Evolutionary conservation across 2,113 vertebrate species (phyloP), one percentile per base, ranked within the genome.

Genomic region (Istiophorus platypterus): DNA sequence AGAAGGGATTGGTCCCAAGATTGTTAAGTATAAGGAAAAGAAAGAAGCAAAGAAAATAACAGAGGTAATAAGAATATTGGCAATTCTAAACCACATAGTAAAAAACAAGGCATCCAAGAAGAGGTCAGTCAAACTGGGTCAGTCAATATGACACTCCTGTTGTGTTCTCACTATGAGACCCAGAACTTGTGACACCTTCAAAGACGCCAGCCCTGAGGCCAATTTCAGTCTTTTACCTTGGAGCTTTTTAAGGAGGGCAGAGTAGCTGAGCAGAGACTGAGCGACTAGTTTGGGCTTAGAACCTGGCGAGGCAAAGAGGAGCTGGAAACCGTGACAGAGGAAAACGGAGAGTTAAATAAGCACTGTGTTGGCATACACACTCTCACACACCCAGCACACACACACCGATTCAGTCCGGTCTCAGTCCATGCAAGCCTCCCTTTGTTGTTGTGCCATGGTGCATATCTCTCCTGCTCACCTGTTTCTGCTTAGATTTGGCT

Each of bases 401-500:
- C 70, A 59, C 39, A 76, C 62, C 20, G 0, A 80, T 26, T 26
- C 15, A 41, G 57, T 51, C 76, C 80, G 4, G 26, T 64, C 17
- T 52, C 59, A 52, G 27, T 47, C 27, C 71, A 57, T 8, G 59
- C 75, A 57, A 26, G 26, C 49, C 49, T 39, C 31, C 47, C 80
- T 75, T 72, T 47, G 71, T 75, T 72, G 80, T 58, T 67, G 7
- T 69, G 54, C 69, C 85, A 56, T 67, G 56, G 68, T 69, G 75
- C 51, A 73, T 72, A 75, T 74, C 82, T 82, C 86, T 76, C 18
- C 59, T 20, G 37, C 41, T 88, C 89, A 94, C 78, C 89, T 93
- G 93, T 89, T 94, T 92, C 78, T 91, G 74, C 29, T 95, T 92
- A 91, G 63, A 37, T 45, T 26, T 81, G 85, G 76, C 63, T 81